Evolutionary conservation across 1,140 invertebrate species (phyloP), one percentile per base, ranked within the genome.

Genomic region (Microplitis demolitor): DNA sequence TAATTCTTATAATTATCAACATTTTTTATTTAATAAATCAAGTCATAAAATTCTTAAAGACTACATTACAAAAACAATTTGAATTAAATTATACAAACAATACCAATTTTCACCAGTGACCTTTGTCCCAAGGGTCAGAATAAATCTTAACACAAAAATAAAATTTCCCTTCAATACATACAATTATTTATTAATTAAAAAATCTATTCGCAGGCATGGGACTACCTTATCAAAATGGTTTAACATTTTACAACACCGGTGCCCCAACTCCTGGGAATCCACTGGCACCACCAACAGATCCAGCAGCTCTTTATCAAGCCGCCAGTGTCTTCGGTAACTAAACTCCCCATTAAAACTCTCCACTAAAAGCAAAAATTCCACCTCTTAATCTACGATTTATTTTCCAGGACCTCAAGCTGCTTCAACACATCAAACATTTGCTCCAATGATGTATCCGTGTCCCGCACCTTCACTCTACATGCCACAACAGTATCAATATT

Each of bases 171-270:
- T 4, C 4, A 56, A 50, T 16, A 14, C 56, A 37, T 13, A 37
- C 3, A 14, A 11, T 35, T 8, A 24, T 34, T 45, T 5, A 31
- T 56, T 33, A 16, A 39, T 33, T 71, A 16, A 69, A 60, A 67
- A 69, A 71, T 13, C 53, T 34, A 14, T 13, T 70, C 76, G 71
- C 39, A 87, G 86, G 85, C 71, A 85, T 87, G 82, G 83, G 85
- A 56, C 76, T 87, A 62, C 87, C 89, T 67, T 90, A 90, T 79
- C 90, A 90, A 70, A 90, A 90, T 86, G 89, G 89, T 16, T 87
- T 90, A 85, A 88, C 90, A 24, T 88, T 90, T 74, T 91, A 90
- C 68, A 86, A 87, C 73, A 74, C 86, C 51, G 82, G 82, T 64
- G 81, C 82, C 58, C 80, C 86, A 37, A 78, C 84, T 31, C 84